A percentile compares a stretch with the other conserved stretches of the same genome.
phyloP scores from a whole-genome alignment of 2,888 invertebrate genomes.

The Heliconius hortense region DNA sequence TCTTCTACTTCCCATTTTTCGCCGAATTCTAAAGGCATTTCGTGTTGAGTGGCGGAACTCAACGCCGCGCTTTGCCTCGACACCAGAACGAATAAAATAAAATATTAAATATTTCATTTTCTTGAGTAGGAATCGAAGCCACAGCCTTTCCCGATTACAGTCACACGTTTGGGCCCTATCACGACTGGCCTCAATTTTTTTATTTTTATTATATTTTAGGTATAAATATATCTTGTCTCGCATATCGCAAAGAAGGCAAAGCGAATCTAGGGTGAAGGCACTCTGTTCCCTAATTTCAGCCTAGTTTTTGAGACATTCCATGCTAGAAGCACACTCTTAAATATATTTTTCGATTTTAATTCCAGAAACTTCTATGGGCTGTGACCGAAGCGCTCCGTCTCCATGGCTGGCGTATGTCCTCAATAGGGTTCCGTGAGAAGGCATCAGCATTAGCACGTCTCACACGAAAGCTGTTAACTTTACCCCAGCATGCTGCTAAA shows the following conservation, averaged over 20 bases:
- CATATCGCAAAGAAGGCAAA: no score
- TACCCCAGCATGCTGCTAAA: constrained; percentile 67
- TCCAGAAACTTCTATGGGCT: constrained; percentile 90
- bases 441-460: constrained; percentile 86
- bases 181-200: neutral
- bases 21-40: neutral
- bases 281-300: no score
- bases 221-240: neutral
- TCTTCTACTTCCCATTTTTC: neutral
- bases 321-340: neutral
- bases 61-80: neutral
- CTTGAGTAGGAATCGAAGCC: neutral
- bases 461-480: constrained; percentile 81
- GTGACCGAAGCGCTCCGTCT: constrained; percentile 88
- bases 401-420: constrained; percentile 86
- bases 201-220: neutral
- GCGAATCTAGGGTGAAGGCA: no score
- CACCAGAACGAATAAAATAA: neutral
- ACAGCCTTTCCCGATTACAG: neutral
- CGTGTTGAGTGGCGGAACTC: neutral
- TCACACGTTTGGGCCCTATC: neutral
- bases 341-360: neutral
- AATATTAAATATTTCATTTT: neutral
- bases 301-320: no score
- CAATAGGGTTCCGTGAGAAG: constrained; percentile 87